Conservation (phyloP, 2,113 vertebrate genomes). For the Chloroceryle aenea region DNA sequence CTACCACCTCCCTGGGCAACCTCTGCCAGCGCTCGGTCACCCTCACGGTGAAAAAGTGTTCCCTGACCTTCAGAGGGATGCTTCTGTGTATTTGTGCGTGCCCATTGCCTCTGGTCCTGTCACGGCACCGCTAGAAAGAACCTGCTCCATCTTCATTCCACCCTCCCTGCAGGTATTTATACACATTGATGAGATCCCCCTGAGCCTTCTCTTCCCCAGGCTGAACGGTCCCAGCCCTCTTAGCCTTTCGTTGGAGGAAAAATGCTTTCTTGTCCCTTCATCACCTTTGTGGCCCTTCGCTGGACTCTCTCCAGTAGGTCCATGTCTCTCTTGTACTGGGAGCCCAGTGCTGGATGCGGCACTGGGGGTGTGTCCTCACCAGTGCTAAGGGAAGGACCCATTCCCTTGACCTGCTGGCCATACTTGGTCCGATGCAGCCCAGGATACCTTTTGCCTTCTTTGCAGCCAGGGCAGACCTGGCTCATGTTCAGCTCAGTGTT, state of each 20-base stretch:
- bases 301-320: not conserved
- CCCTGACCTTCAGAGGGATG: not conserved
- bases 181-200: too few species aligned
- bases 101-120: not conserved
- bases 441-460: not conserved
- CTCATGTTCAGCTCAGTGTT: not conserved
- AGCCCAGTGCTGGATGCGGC: not conserved
- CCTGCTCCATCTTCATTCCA: not conserved
- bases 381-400: not conserved
- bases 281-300: not conserved
- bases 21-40: not conserved
- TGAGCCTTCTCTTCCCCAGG: not conserved
- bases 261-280: not conserved
- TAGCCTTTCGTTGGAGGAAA: not conserved
- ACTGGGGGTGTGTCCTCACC: not conserved
- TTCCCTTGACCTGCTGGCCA: not conserved
- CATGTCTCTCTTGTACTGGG: fast-evolving
- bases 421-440: not conserved
- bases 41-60: not conserved
- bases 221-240: not conserved
- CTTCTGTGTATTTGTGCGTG: not conserved
- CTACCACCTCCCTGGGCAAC: not conserved
- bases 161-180: not conserved
- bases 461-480: not conserved
- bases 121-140: not conserved